Base-by-base conservation (phyloP, 1,140 invertebrate species). In the Drosophila tristis region DNA sequence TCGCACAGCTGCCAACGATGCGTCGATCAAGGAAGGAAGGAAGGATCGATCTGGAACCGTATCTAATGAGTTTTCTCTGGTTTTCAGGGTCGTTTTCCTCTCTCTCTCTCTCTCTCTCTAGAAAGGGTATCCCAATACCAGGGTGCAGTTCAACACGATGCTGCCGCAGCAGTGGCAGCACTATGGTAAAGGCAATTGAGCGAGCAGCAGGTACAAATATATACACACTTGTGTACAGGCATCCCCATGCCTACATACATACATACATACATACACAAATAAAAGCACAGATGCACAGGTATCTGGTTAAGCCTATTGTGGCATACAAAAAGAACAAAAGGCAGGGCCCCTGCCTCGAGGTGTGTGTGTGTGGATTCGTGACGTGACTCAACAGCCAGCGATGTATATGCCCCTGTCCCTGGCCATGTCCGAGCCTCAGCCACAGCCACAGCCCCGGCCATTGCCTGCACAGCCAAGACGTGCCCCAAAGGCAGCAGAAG, bases 301-400 rank as follows among this genome's bases (percentile, higher is more conserved):
- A 39, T 39, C 35, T 60, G 55, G 70, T 61, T 82, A 76, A 79
- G 84, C 64, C 78, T 81, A 80, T 87, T 86, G 78, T 64, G 71
- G 70, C 77, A 64, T 65, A 70, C 68, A 86, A 80, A 87, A 85
- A 85, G 70, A 89, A 82, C 74, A 87, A 78, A 87, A 78, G 80
- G 66, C 76, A 13, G 65, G 77, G 74, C 58, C 47, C 49, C 49
- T 43, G 23, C 56, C 23, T 57, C 15, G 51, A 9, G 25, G 8
- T 45, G 43, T 45, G 43, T 64, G 26, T 53, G 43, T 60, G 26
- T 53, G 43, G 57, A 47, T 47, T 50, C 57, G 60, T 72, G 43
- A 51, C 61, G 77, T 85, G 80, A 85, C 72, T 84, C 80, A 84
- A 76, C 59, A 74, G 31, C 55, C 47, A 79, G 48, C 55, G 62